Conservation (phyloP, 2,797 vertebrate species). For the Smutsia temminckii region DNA sequence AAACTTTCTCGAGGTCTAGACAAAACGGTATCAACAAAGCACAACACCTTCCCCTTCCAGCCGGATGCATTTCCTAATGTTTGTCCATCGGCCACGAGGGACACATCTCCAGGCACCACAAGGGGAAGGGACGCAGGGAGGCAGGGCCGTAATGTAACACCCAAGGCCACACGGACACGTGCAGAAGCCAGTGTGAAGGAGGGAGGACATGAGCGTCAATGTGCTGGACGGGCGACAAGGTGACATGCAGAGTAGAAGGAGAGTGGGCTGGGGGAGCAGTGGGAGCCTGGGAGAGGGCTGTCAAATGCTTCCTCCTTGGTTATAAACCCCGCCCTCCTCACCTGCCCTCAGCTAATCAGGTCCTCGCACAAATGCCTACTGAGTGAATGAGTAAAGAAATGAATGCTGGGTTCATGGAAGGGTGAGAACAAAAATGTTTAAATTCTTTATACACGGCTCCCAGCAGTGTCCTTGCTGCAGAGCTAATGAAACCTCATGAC, state of each 20-base stretch:
- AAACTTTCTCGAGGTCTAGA: conserved; percentile 68
- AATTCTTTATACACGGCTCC: not conserved
- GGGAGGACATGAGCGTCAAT: rapidly evolving
- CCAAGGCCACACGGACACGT: not conserved
- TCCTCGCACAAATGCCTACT: not conserved
- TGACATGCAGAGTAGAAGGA: not conserved
- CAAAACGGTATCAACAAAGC: conserved; percentile 48
- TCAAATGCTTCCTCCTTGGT: no score
- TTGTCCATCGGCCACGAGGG: not conserved
- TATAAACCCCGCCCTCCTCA: no score
- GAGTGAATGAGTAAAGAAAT: not conserved
- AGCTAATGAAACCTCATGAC: not conserved
- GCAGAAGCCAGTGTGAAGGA: not conserved
- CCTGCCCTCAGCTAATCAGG: no score
- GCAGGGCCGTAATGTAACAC: rapidly evolving
- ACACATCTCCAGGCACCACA: not conserved
- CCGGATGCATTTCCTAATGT: conserved; percentile 22
- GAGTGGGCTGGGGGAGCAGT: rapidly evolving
- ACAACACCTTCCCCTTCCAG: not conserved
- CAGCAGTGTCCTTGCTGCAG: not conserved
- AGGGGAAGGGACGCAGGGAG: not conserved
- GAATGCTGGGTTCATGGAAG: not conserved
- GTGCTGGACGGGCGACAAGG: rapidly evolving
- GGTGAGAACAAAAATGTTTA: rapidly evolving
- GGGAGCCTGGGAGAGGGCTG: not conserved